phyloP scores from a whole-genome alignment of 1,140 invertebrate genomes.

The Plectus sambesii region DNA sequence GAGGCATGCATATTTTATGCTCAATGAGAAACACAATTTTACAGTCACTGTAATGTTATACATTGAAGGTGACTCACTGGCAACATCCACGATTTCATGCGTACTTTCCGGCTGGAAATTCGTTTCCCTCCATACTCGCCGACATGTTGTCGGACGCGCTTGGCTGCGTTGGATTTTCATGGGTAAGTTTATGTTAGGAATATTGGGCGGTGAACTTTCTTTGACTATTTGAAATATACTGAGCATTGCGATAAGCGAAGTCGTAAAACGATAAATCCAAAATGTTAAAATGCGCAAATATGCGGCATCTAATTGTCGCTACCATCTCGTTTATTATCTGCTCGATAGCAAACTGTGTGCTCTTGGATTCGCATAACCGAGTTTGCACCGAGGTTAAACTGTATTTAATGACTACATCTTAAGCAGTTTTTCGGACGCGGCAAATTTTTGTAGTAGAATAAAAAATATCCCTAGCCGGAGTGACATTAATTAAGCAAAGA shows the following conservation, averaged over 20 bases:
- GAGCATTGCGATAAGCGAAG: too few relatives aligned
- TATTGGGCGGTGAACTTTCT: too few relatives aligned
- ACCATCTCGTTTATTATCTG: too few relatives aligned
- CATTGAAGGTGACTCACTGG: constrained; percentile 78
- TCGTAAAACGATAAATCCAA: too few relatives aligned
- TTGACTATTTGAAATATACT: too few relatives aligned
- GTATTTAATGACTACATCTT: too few relatives aligned
- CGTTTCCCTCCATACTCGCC: constrained; percentile 90
- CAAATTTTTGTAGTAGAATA: not conserved
- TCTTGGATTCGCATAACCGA: too few relatives aligned
- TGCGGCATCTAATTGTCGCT: too few relatives aligned
- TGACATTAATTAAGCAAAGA: too few relatives aligned
- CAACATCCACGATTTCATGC: constrained; percentile 97
- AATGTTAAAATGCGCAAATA: too few relatives aligned
- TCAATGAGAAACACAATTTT: constrained; percentile 2
- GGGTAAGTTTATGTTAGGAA: constrained; percentile 56
- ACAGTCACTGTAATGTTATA: constrained; percentile 5
- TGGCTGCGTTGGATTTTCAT: constrained; percentile 94
- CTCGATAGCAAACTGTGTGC: too few relatives aligned
- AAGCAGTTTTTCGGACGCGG: not conserved
- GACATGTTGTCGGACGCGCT: constrained; percentile 91
- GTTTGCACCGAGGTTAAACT: too few relatives aligned
- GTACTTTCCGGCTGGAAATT: constrained; percentile 95
- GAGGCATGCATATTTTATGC: constrained; percentile 9
- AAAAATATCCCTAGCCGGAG: not conserved